Conservation (phyloP, 2,888 invertebrate genomes). For the Chironomus riparius region DNA sequence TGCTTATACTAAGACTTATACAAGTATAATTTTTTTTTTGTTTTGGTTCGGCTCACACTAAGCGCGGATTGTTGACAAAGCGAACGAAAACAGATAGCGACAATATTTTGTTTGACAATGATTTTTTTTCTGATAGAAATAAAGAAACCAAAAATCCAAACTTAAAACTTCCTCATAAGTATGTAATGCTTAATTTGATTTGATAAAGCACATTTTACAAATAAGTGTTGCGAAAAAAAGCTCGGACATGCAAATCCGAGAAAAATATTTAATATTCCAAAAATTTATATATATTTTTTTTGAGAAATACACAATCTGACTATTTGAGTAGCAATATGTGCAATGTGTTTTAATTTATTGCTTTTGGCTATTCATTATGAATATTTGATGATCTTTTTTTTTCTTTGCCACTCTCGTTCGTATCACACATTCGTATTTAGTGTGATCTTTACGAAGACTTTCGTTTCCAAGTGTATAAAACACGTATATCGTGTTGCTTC, state of each 20-base stretch:
- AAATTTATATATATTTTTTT: background rate
- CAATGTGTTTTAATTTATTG: conserved; percentile 25
- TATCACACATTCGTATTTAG: background rate
- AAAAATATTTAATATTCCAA: background rate
- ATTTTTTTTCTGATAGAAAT: background rate
- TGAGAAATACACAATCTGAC: background rate
- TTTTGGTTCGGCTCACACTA: background rate
- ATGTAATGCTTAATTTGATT: background rate
- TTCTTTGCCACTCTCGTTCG: background rate
- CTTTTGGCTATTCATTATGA: conserved; percentile 26
- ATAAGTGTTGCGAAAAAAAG: background rate
- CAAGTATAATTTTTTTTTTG: too few species aligned
- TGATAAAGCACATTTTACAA: background rate
- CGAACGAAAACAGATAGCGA: background rate
- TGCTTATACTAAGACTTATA: too few species aligned
- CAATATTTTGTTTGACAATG: background rate
- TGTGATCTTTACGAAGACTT: background rate
- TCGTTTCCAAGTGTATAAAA: background rate
- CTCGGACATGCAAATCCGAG: background rate
- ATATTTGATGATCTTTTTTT: conserved; percentile 24
- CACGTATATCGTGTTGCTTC: background rate
- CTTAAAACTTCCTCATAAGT: background rate
- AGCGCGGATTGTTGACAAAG: too few species aligned
- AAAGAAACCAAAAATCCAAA: background rate
- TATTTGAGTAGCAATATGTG: conserved; percentile 8